Conservation (phyloP, 2,797 vertebrate species). For the Enteromius argenteus region DNA sequence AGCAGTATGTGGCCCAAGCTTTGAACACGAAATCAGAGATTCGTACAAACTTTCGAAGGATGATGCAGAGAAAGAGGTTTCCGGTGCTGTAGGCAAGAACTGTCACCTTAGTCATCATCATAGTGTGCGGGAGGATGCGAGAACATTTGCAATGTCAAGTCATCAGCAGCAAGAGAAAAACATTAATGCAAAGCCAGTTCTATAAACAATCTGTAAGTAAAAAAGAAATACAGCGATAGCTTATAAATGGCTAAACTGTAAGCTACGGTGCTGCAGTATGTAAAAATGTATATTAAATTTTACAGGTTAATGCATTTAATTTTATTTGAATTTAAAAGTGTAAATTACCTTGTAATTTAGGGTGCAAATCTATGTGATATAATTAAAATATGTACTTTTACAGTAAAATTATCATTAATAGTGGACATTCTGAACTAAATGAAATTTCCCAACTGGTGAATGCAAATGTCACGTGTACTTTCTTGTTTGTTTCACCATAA, state of each 20-base stretch:
- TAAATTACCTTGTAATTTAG: background rate
- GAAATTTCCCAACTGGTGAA: background rate
- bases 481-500: background rate
- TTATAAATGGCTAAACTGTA: background rate
- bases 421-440: background rate
- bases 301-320: background rate
- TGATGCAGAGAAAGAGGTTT: background rate
- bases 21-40: constrained; percentile 1
- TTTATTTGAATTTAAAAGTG: background rate
- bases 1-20: background rate
- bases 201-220: background rate
- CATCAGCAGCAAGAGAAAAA: constrained; percentile 46
- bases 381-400: background rate
- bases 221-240: background rate
- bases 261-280: background rate
- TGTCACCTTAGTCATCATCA: background rate
- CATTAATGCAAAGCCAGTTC: constrained; percentile 17
- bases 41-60: background rate
- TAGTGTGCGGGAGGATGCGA: constrained; percentile 23
- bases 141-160: constrained; percentile 51
- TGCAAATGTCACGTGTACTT: background rate
- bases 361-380: background rate
- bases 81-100: constrained; percentile 1
- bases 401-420: background rate
- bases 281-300: background rate